phyloP scores from a whole-genome alignment of 2,797 vertebrate species.

The Gymnothorax reevesii region DNA sequence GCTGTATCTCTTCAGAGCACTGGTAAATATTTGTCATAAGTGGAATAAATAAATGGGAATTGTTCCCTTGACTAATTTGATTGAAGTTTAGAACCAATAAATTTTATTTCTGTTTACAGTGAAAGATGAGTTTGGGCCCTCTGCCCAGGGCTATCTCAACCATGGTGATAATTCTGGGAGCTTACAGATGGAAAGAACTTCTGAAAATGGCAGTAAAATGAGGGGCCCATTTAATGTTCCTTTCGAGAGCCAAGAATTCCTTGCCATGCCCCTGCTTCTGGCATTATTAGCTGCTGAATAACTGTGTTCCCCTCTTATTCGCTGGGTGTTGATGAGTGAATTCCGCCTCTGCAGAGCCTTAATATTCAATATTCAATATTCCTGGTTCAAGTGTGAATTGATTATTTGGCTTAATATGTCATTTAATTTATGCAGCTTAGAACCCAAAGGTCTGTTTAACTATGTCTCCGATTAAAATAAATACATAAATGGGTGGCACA shows the following conservation, averaged over 20 bases:
- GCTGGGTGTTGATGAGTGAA: background rate
- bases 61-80: too few relatives aligned
- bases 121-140: background rate
- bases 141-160: background rate
- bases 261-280: background rate
- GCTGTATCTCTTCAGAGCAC: background rate
- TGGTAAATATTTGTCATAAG: background rate
- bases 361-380: too few relatives aligned
- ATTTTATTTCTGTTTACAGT: background rate
- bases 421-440: background rate
- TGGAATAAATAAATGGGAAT: background rate
- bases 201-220: too few relatives aligned
- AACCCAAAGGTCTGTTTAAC: background rate
- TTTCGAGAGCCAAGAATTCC: too few relatives aligned
- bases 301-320: background rate
- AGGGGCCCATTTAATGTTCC: too few relatives aligned
- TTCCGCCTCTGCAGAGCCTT: background rate
- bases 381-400: background rate
- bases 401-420: constrained; percentile 4
- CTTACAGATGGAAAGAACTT: too few relatives aligned
- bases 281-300: background rate
- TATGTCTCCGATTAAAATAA: background rate
- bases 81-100: background rate
- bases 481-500: background rate
- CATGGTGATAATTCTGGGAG: too few relatives aligned